Percentiles rank a stretch among this genome's conserved stretches.
Evolutionary conservation across 2,797 vertebrate species (phyloP).

Genomic region (Notamacropus eugenii): DNA sequence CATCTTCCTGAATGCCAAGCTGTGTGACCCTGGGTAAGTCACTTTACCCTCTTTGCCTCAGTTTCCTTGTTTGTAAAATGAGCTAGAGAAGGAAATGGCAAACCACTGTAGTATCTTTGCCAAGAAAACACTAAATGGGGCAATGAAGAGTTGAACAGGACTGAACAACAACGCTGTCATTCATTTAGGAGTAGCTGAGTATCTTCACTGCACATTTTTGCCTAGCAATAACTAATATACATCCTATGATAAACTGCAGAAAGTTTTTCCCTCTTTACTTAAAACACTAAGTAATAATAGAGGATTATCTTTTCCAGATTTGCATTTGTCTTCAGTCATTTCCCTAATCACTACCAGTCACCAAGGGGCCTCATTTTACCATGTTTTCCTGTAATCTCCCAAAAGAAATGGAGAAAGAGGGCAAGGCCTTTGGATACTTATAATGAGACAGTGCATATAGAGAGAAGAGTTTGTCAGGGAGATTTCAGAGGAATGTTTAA

Average conservation of each 20-base stretch:
- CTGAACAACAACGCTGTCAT: background rate
- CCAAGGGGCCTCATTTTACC: background rate
- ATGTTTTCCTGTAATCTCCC: background rate
- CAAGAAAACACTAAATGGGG: background rate
- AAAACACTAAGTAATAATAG: background rate
- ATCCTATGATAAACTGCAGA: background rate
- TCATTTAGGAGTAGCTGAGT: background rate
- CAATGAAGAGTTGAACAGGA: background rate
- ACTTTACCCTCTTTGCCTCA: background rate
- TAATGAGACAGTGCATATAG: background rate
- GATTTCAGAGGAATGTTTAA: background rate
- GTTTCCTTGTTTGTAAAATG: background rate
- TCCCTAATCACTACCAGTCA: background rate
- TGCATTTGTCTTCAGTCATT: background rate
- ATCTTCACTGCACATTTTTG: background rate
- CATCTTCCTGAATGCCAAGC: background rate
- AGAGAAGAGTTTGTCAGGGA: background rate
- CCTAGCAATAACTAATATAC: background rate
- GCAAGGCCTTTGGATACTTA: background rate
- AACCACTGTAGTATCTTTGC: background rate
- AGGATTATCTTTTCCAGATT: background rate
- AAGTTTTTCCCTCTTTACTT: background rate
- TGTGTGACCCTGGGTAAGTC: background rate
- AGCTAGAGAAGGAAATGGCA: background rate
- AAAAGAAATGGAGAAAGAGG: background rate